phyloP scores from a whole-genome alignment of 1,140 invertebrate species.

The Drosophila tani region DNA sequence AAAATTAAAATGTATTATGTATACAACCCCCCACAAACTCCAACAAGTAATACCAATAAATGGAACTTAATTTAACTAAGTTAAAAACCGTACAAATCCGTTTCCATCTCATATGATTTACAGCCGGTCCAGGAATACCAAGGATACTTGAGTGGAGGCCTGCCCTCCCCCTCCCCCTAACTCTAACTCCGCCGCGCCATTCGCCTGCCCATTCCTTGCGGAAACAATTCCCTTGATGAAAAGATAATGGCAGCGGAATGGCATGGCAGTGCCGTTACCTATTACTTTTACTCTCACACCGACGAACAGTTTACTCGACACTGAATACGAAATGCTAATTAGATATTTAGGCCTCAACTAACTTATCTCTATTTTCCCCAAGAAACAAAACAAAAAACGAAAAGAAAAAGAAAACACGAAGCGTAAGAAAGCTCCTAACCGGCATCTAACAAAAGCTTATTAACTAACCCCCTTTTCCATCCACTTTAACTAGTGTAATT shows the following conservation, averaged over 20 bases:
- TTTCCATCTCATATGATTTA: conserved; percentile 49
- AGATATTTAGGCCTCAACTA: conserved; percentile 43
- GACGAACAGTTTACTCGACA: conserved; percentile 17
- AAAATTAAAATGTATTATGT: conserved; percentile 74
- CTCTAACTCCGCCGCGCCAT: neutral
- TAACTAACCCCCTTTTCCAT: conserved; percentile 52
- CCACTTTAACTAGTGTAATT: conserved; percentile 54
- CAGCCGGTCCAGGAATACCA: conserved; percentile 21
- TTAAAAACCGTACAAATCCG: conserved; percentile 34
- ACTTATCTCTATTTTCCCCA: conserved; percentile 67
- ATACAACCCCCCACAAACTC: conserved; percentile 58
- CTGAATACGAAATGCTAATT: conserved; percentile 22
- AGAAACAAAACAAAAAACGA: conserved; percentile 39
- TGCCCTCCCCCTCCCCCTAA: neutral
- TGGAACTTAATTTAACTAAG: conserved; percentile 69
- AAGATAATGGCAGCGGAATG: conserved; percentile 32
- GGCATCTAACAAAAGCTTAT: conserved; percentile 52
- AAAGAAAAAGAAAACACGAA: conserved; percentile 23
- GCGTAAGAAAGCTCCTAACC: conserved; percentile 23
- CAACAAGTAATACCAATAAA: conserved; percentile 66
- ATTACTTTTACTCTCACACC: conserved; percentile 19
- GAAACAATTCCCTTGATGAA: too few relatives aligned
- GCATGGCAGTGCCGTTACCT: neutral
- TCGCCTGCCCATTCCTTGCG: neutral
- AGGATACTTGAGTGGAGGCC: conserved; percentile 11